A percentile compares a stretch with the other conserved stretches of the same genome.
These are phyloP conservation scores for Bedellia somnulentella DNA, from an alignment of 2,888 invertebrate species.

Conservation along the genomic window DNA sequence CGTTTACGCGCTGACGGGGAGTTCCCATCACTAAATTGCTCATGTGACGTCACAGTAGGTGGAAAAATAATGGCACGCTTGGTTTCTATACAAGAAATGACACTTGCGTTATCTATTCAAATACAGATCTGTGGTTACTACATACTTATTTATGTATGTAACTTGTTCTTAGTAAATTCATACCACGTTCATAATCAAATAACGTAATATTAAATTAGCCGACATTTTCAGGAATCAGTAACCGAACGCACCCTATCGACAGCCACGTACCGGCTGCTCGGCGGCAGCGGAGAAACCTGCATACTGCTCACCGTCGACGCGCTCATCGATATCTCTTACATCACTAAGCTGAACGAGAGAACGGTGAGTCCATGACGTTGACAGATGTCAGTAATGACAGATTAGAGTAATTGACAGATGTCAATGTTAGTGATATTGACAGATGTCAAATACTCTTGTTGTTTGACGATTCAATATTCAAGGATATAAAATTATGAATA, in stretches of 20 bases:
- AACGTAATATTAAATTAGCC: conserved; percentile 1
- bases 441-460: too few species aligned
- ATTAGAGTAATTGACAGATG: too few species aligned
- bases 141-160: neutral
- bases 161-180: conserved; percentile 1
- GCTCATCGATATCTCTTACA: conserved; percentile 70
- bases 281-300: conserved; percentile 73
- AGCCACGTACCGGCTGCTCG: conserved; percentile 68
- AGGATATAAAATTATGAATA: too few species aligned
- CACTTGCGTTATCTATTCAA: neutral
- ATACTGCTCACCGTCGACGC: conserved; percentile 79
- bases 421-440: too few species aligned
- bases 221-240: conserved; percentile 31
- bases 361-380: conserved; percentile 24
- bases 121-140: neutral
- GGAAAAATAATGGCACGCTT: neutral
- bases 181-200: neutral
- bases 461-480: too few species aligned
- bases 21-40: too few species aligned
- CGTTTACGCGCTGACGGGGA: too few species aligned
- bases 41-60: too few species aligned
- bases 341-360: conserved; percentile 66
- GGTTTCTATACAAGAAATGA: neutral
- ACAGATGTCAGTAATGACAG: too few species aligned
- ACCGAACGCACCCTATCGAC: conserved; percentile 47